Base-by-base conservation (phyloP, 2,888 invertebrate genomes). In the Philhelius pedissequus region DNA sequence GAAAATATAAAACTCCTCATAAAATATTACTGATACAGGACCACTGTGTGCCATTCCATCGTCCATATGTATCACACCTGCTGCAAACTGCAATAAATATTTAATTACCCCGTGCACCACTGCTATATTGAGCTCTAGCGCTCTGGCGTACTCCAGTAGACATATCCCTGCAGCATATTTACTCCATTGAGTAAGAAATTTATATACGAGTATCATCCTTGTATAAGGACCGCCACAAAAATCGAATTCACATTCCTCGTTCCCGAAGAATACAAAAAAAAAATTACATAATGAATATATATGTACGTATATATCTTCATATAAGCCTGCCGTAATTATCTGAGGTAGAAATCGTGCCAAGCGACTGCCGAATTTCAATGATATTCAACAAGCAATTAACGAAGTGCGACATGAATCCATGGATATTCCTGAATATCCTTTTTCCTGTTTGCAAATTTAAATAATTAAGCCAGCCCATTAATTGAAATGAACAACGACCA, bases 1-100 rank as follows among this genome's bases (percentile, higher is more conserved):
- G 3, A 45, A 45, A 43, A 45, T 30, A 62, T 45, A 62, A 62
- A 62, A 62, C 20, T 40, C 20, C 40, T 69, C 50, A 68, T 76
- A 54, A 77, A 69, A 25, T 35, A 69, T 77, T 62, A 35, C 62
- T 52, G n/a, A n/a, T 25, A 38, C 11, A 20, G 32, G 60, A 18
- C 40, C 68, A 22, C 32, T 54, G 69, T 25, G 43, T 25, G 27
- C 60, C 52, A 69, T 62, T 30, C 18, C 27, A 40, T n/a, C 62
- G 52, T 43, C 18, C 76, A 77, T 70, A 70, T 45, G 45, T 30
- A 62, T 77, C 62, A 70, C 76, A 77, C 69, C 62, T 77, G 50
- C 50, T 70, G 50, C 50, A 73, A 60, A 62, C 50, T 52, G 20
- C 13, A 62, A 40, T 69, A 60, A 76, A 76, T 69, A 60, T 69